Conservation (phyloP, 2,888 invertebrate species). For the Eristalis tenax region DNA sequence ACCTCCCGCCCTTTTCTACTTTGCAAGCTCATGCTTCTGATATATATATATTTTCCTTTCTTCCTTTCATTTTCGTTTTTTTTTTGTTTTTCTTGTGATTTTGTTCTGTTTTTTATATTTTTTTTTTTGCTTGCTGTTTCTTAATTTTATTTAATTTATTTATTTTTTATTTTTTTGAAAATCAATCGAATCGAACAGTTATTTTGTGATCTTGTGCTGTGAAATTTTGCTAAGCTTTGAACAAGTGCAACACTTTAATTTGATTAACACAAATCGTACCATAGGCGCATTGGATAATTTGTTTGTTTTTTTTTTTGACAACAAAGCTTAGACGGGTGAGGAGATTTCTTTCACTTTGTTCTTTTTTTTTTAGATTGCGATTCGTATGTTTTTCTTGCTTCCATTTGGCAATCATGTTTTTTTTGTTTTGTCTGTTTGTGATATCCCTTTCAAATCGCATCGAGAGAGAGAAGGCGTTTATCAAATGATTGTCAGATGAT, state of each 20-base stretch:
- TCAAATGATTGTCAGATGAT: slow-evolving; percentile 8
- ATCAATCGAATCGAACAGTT: not conserved
- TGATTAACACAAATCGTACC: not conserved
- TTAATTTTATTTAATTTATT: not conserved
- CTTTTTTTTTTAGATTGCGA: not conserved
- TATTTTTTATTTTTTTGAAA: slow-evolving; percentile 10
- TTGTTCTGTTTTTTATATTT: slow-evolving; percentile 24
- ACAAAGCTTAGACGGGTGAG: slow-evolving; percentile 10
- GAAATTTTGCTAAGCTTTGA: slow-evolving; percentile 36
- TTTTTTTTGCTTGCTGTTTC: not conserved
- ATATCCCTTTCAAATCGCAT: not conserved
- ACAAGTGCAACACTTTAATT: not conserved
- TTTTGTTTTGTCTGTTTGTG: not conserved
- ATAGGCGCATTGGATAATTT: not conserved
- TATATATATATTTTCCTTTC: slow-evolving; percentile 8
- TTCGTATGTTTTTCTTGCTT: not conserved
- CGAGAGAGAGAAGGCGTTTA: not conserved
- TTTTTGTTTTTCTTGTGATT: slow-evolving; percentile 26
- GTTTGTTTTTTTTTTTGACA: not conserved
- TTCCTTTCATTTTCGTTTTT: slow-evolving; percentile 14
- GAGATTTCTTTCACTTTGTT: not conserved
- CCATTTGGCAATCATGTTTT: slow-evolving; percentile 13
- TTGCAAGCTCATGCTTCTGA: slow-evolving; percentile 61
- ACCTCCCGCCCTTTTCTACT: slow-evolving; percentile 54
- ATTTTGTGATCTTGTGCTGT: slow-evolving; percentile 40